Evolutionary conservation across 37 sponge, comb jelly and placozoan genomes (phyloP), one percentile per base, ranked within the genome.

Genomic region (Oopsacas minuta): DNA sequence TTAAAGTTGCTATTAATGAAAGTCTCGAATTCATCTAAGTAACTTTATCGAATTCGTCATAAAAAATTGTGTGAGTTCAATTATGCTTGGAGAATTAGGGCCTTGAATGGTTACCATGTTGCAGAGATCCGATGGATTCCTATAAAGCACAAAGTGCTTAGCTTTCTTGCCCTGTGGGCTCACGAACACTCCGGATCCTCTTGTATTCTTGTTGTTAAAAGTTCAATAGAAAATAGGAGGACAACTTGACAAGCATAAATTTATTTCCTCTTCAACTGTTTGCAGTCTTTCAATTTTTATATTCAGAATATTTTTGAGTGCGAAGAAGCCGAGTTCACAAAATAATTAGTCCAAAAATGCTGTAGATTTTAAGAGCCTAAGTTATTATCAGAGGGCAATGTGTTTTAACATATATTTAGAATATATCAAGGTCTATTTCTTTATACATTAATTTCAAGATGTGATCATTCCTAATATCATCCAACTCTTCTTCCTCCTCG

Each of bases 401-500:
- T 61, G 3, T 12, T 61, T 34, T 3, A 61, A 61, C 22, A 61
- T 20, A 10, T 61, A 61, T 61, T 34, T 34, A 61, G 75, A 61
- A 61, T 61, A 12, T 25, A 20, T 20, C 75, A 3, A 61, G 75
- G 7, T 61, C 17, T 25, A 61, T 12, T 61, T 61, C 75, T 12
- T 61, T 61, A n/a, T 61, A 61, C 75, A 32, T 61, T 61, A 61
- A 61, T 61, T 61, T 10, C 17, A 61, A 12, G 22, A 34, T 61
- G 7, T 34, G 17, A 12, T 61, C 75, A 61, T 61, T 61, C 7
- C 75, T 3, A 61, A 61, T 61, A 61, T 61, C 75, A 61, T 7
- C 75, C 75, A 61, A 61, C 75, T 61, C 75, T 61, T 61, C 75
- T 61, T 61, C 75, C 30, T 61, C 75, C 28, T n/a, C 22, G 75